Evolutionary conservation across 2,113 vertebrate species (phyloP).

Genomic region (Pagrus major): DNA sequence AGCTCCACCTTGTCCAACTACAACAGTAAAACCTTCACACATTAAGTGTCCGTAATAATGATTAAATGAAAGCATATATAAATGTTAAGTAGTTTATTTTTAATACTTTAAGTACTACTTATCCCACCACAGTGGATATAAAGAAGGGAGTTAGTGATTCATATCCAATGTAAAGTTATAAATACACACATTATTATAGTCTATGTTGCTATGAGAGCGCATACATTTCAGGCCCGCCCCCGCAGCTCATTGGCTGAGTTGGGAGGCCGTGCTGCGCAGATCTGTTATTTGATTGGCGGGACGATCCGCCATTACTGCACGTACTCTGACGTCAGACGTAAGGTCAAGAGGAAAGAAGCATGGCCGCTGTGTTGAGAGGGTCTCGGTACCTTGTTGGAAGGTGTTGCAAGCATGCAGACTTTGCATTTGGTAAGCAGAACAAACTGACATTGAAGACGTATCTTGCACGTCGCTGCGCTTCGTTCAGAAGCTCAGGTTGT

Average conservation of each 20-base stretch:
- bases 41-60: neutral
- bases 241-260: constrained; percentile 54
- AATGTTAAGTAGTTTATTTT: neutral
- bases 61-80: neutral
- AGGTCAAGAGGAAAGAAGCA: constrained; percentile 82
- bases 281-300: constrained; percentile 63
- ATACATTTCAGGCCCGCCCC: constrained; percentile 15
- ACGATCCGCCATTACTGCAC: constrained; percentile 26
- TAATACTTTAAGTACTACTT: neutral
- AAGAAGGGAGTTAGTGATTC: neutral
- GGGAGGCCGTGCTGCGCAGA: neutral
- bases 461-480: neutral
- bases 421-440: constrained; percentile 77
- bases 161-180: neutral
- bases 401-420: constrained; percentile 78
- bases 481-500: neutral
- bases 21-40: neutral
- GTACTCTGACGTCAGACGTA: constrained; percentile 44
- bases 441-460: neutral
- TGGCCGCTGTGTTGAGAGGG: constrained; percentile 84
- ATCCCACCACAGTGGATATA: neutral
- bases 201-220: neutral
- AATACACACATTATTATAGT: neutral
- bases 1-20: neutral
- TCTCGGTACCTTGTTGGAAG: constrained; percentile 77